These are phyloP conservation scores for Limanda limanda DNA, from an alignment of 2,113 vertebrate species.

Conservation along the genomic window DNA sequence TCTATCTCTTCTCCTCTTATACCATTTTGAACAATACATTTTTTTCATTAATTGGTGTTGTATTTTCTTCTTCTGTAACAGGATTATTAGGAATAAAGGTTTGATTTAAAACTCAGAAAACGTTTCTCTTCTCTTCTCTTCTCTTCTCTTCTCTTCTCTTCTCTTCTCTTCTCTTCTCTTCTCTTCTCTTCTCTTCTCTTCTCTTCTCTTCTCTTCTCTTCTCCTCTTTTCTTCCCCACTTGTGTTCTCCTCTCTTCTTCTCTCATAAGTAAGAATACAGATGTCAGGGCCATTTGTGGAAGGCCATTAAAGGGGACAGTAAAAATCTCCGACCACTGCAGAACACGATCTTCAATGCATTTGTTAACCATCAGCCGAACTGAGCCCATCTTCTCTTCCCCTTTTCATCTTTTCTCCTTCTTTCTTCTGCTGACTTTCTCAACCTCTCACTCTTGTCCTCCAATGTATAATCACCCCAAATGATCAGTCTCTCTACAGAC, in stretches of 20 bases:
- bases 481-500: neutral
- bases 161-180: slow-evolving; percentile 18
- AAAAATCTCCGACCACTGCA: slow-evolving; percentile 56
- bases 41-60: too few relatives aligned
- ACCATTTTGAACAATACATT: too few relatives aligned
- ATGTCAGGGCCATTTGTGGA: slow-evolving; percentile 62
- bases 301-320: slow-evolving; percentile 30
- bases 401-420: slow-evolving; percentile 26
- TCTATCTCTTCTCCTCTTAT: neutral
- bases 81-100: too few relatives aligned
- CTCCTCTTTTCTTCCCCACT: too few relatives aligned
- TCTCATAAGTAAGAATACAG: slow-evolving; percentile 45
- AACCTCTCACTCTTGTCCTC: neutral
- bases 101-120: too few relatives aligned
- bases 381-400: slow-evolving; percentile 34
- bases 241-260: slow-evolving; percentile 13
- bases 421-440: slow-evolving; percentile 28
- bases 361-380: slow-evolving; percentile 62
- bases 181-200: slow-evolving; percentile 9
- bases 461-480: neutral
- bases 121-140: slow-evolving; percentile 5
- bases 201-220: slow-evolving; percentile 9
- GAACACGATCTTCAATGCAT: slow-evolving; percentile 60
- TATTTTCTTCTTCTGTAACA: too few relatives aligned
- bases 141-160: slow-evolving; percentile 13